These are phyloP conservation scores for Latheticus oryzae DNA, from an alignment of 2,888 invertebrate genomes.

Conservation along the genomic window DNA sequence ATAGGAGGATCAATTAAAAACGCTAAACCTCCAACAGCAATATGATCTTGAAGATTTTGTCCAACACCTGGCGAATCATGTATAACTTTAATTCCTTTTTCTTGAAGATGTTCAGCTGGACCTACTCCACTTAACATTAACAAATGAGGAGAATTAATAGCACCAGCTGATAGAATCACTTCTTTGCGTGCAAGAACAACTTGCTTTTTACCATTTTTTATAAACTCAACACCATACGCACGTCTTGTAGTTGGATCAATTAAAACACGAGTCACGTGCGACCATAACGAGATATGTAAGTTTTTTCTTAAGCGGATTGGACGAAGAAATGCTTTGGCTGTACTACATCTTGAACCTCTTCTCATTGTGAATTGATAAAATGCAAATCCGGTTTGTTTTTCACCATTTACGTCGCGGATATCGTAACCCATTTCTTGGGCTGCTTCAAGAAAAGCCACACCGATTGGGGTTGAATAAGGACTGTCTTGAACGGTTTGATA, in stretches of 20 bases:
- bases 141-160: slow-evolving; percentile 91
- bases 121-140: slow-evolving; percentile 92
- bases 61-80: slow-evolving; percentile 87
- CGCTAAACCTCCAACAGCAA: slow-evolving; percentile 85
- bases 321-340: slow-evolving; percentile 86
- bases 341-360: slow-evolving; percentile 83
- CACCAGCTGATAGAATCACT: slow-evolving; percentile 88
- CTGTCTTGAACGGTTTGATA: slow-evolving; percentile 82
- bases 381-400: slow-evolving; percentile 86
- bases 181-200: slow-evolving; percentile 79
- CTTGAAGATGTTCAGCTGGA: slow-evolving; percentile 81
- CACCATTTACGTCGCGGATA: slow-evolving; percentile 86
- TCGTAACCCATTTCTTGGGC: slow-evolving; percentile 95
- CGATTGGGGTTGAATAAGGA: slow-evolving; percentile 80
- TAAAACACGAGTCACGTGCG: slow-evolving; percentile 78
- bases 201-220: slow-evolving; percentile 76
- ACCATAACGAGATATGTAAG: slow-evolving; percentile 83
- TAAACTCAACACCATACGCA: slow-evolving; percentile 82
- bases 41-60: slow-evolving; percentile 89
- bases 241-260: slow-evolving; percentile 78
- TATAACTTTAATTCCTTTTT: slow-evolving; percentile 78
- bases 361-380: slow-evolving; percentile 92
- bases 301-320: slow-evolving; percentile 82
- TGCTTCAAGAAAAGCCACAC: slow-evolving; percentile 86
- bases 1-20: slow-evolving; percentile 85